A percentile compares a stretch with the other conserved stretches of the same genome.
Conservation (phyloP, 1,140 invertebrate species). For the Pseudomyrmex cubaensis region DNA sequence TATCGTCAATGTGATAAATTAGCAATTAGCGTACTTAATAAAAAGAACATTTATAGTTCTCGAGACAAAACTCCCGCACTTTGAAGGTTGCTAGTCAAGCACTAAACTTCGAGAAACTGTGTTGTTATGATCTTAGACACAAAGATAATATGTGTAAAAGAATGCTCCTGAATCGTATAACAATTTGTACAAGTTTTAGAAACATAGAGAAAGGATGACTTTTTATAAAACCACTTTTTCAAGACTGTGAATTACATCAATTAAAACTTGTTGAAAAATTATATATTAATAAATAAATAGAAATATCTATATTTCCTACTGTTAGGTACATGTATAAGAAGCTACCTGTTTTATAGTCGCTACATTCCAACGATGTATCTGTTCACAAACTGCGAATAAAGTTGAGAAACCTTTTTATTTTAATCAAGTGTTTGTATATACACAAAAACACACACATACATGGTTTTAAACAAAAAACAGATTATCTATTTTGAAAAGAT, state of each 20-base stretch:
- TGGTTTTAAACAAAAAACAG: no score
- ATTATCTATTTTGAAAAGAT: no score
- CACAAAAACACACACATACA: neutral
- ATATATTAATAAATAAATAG: neutral
- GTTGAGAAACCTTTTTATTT: constrained; percentile 70
- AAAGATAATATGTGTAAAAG: constrained; percentile 52
- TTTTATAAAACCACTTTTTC: constrained; percentile 68
- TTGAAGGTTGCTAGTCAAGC: constrained; percentile 66
- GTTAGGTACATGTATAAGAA: constrained; percentile 9
- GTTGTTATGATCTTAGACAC: constrained; percentile 3
- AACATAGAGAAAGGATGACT: constrained; percentile 44
- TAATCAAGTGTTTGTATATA: constrained; percentile 53
- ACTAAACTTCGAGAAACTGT: constrained; percentile 37
- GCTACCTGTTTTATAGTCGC: constrained; percentile 53
- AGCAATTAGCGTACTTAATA: constrained; percentile 71
- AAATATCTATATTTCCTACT: constrained; percentile 10
- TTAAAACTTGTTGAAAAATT: constrained; percentile 53
- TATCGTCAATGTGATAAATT: constrained; percentile 74
- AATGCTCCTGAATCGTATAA: constrained; percentile 48
- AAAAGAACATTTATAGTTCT: constrained; percentile 42
- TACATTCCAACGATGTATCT: constrained; percentile 69
- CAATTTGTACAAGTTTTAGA: constrained; percentile 68
- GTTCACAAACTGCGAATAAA: constrained; percentile 60
- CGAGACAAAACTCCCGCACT: constrained; percentile 55
- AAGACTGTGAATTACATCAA: constrained; percentile 63